Percentiles rank a stretch among this genome's conserved stretches.
phyloP scores from a whole-genome alignment of 2,888 invertebrate genomes.

The Microctonus hyperodae region DNA sequence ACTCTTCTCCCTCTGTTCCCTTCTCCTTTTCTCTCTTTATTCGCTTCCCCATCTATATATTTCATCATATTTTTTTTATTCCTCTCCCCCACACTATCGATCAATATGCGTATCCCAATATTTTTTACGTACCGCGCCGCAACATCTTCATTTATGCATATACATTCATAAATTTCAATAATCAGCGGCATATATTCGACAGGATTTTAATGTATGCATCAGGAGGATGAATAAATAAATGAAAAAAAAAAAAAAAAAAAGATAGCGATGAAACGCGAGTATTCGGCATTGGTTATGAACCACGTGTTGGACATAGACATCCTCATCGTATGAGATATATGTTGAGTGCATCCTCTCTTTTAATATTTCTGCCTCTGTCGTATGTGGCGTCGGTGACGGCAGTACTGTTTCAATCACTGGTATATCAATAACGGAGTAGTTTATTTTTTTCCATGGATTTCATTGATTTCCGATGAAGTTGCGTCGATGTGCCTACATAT shows the following conservation, averaged over 20 bases:
- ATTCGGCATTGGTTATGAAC: constrained; percentile 32
- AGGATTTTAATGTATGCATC: not conserved
- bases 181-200: not conserved
- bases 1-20: constrained; percentile 35
- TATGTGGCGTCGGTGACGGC: constrained; percentile 35
- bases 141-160: not conserved
- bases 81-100: constrained; percentile 38
- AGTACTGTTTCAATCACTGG: constrained; percentile 54
- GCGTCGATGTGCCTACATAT: constrained; percentile 45
- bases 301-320: constrained; percentile 37
- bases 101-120: constrained; percentile 50
- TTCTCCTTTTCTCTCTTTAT: constrained; percentile 7
- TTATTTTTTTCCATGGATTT: constrained; percentile 51
- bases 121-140: constrained; percentile 50
- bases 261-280: constrained; percentile 23
- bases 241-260: not conserved
- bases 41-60: not conserved
- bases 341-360: constrained; percentile 3
- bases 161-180: not conserved
- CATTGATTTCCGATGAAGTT: constrained; percentile 59
- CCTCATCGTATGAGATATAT: constrained; percentile 20
- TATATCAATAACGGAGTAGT: constrained; percentile 58
- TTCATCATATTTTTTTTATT: constrained; percentile 13
- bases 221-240: not conserved
- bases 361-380: constrained; percentile 22